Conservation (phyloP, 2,113 vertebrate genomes). For the Coturnix japonica region DNA sequence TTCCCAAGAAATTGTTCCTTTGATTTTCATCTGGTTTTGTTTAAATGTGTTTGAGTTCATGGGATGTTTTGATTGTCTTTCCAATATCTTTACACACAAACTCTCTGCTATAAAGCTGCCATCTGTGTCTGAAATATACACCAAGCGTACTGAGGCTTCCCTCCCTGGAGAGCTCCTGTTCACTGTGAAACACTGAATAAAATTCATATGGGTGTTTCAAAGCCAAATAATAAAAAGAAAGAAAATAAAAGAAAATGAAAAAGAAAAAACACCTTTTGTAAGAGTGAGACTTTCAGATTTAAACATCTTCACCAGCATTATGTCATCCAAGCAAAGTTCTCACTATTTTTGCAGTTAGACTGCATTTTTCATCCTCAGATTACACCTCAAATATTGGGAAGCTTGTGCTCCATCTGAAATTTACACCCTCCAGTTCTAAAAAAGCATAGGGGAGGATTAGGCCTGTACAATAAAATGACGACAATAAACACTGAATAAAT, state of each 20-base stretch:
- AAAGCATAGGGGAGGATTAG: not conserved
- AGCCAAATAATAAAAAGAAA: not conserved
- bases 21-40: conserved; percentile 46
- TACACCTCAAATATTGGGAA: not conserved
- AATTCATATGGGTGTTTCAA: conserved; percentile 16
- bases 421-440: not conserved
- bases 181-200: conserved; percentile 25
- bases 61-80: conserved; percentile 42
- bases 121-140: conserved; percentile 33
- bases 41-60: conserved; percentile 20
- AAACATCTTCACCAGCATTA: not conserved
- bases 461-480: not conserved
- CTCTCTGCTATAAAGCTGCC: conserved; percentile 34
- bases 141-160: not conserved
- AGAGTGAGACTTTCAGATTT: not conserved
- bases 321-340: not conserved
- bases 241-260: not conserved
- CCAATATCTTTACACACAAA: conserved; percentile 35
- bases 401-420: not conserved
- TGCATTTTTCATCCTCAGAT: not conserved
- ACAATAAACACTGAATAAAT: not conserved
- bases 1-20: conserved; percentile 13
- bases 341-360: not conserved
- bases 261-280: not conserved
- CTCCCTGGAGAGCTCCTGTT: conserved; percentile 6